Evolutionary conservation across 2,888 invertebrate genomes (phyloP).

Genomic region (Polydrusus tereticollis): DNA sequence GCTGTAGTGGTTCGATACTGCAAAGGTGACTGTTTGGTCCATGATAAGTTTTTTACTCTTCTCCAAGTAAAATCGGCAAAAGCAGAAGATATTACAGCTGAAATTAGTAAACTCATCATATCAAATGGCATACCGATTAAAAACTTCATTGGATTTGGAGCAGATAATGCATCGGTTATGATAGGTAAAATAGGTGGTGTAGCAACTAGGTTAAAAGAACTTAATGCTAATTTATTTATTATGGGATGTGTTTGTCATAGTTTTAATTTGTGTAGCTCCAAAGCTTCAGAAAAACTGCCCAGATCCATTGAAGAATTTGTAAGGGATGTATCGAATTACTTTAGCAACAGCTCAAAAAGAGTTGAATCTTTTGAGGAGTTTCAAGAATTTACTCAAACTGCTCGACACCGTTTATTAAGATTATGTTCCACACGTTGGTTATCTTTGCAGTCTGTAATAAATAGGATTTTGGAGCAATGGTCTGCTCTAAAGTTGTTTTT

Average conservation of each 20-base stretch:
- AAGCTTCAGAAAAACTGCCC: conserved; percentile 6
- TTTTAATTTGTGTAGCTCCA: conserved; percentile 7
- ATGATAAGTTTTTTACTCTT: conserved; percentile 17
- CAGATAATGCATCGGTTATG: conserved; percentile 48
- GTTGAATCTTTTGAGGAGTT: neutral
- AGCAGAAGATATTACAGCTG: conserved; percentile 1
- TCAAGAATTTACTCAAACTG: conserved; percentile 17
- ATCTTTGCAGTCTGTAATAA: conserved; percentile 37
- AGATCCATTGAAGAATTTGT: conserved; percentile 11
- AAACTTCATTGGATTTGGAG: conserved; percentile 46
- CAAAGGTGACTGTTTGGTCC: conserved; percentile 6
- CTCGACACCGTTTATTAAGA: conserved; percentile 16
- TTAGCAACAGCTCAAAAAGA: conserved; percentile 19
- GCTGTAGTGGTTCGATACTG: conserved; percentile 19
- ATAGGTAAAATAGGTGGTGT: conserved; percentile 45
- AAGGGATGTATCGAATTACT: conserved; percentile 12
- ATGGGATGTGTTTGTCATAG: conserved; percentile 18
- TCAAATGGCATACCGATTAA: conserved; percentile 31
- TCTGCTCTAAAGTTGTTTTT: conserved; percentile 33
- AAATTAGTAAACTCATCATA: neutral
- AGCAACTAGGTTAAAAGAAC: conserved; percentile 15
- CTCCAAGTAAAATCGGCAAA: conserved; percentile 5
- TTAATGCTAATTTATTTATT: neutral
- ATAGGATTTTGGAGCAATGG: conserved; percentile 34
- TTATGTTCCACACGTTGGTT: conserved; percentile 47